phyloP scores from a whole-genome alignment of 1,140 invertebrate species.

The Drosophila pandora region DNA sequence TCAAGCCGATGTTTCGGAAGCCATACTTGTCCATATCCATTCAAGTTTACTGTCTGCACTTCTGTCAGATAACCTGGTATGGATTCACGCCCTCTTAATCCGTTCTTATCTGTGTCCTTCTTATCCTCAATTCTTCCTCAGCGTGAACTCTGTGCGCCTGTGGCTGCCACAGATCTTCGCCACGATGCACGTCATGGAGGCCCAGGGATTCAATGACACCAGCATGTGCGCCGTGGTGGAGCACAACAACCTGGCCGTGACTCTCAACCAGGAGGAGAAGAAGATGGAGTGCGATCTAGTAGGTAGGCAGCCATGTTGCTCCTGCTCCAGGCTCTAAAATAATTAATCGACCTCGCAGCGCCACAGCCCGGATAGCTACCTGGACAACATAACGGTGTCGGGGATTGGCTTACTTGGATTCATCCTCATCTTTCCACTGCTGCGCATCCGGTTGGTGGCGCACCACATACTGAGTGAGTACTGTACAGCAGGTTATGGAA shows the following conservation, averaged over 20 bases:
- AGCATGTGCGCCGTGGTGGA: constrained; percentile 79
- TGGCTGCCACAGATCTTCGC: constrained; percentile 86
- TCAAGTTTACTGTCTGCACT: constrained; percentile 61
- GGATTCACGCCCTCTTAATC: neutral
- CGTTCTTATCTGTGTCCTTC: too few relatives aligned
- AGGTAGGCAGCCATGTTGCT: constrained; percentile 53
- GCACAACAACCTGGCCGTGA: constrained; percentile 21
- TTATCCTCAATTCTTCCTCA: neutral
- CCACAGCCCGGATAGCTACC: constrained; percentile 39
- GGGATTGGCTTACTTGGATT: constrained; percentile 53
- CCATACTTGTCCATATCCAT: constrained; percentile 57
- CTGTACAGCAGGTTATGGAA: neutral
- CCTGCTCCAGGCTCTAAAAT: constrained; percentile 51
- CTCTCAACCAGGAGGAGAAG: neutral
- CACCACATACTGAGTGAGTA: constrained; percentile 64
- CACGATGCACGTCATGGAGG: constrained; percentile 81
- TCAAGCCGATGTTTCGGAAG: constrained; percentile 60
- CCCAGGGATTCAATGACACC: constrained; percentile 84
- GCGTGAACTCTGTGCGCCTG: constrained; percentile 67
- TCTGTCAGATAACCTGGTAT: constrained; percentile 69
- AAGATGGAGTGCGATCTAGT: constrained; percentile 59
- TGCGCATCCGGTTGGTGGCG: constrained; percentile 35
- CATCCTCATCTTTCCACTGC: constrained; percentile 52
- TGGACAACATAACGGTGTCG: constrained; percentile 61
- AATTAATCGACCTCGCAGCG: constrained; percentile 47